Evolutionary conservation across 2,888 invertebrate species (phyloP), one percentile per base, ranked within the genome.

Genomic region (Pterostichus madidus): DNA sequence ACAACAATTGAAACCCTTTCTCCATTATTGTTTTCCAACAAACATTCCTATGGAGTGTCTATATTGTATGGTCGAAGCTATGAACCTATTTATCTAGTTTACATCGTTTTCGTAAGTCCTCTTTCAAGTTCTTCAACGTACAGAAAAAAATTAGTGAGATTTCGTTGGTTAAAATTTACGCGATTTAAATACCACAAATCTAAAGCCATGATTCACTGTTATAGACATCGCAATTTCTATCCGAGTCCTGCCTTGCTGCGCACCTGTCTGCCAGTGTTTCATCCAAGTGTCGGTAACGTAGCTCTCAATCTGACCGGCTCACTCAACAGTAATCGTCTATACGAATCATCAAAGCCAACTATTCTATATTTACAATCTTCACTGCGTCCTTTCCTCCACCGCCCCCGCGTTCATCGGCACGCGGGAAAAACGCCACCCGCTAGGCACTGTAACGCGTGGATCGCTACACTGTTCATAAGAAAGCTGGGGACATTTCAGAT

Each of bases 291-390:
- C 85, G 83, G 83, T 77, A 80, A 83, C 68, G 85, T 85, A 83
- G 84, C 83, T 73, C 81, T 80, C 80, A 80, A 80, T 80, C 71
- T 80, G 80, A 75, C 73, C 75, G 73, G 80, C 71, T 80, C 80
- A 71, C 64, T 80, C 80, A 80, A 73, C 84, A 84, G 85, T 84
- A 85, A 85, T 85, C 84, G 85, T 85, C 85, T 85, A 84, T 85
- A 85, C 84, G 85, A 84, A 84, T 84, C 85, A 85, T 85, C 85
- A 85, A 85, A 85, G 85, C 84, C 84, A 83, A 64, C 83, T 56
- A 73, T 80, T 81, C 85, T 85, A 84, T 85, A 86, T 86, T 86
- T 86, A 86, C 84, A 85, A 85, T 79, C 79, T 64, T 39, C 15
- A 8, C 15, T 8, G 13, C 56, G n/a, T n/a, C 61, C 44, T 61